Evolutionary conservation across 2,797 vertebrate species (phyloP), one percentile per base, ranked within the genome.

Genomic region (Chaunax sp.): DNA sequence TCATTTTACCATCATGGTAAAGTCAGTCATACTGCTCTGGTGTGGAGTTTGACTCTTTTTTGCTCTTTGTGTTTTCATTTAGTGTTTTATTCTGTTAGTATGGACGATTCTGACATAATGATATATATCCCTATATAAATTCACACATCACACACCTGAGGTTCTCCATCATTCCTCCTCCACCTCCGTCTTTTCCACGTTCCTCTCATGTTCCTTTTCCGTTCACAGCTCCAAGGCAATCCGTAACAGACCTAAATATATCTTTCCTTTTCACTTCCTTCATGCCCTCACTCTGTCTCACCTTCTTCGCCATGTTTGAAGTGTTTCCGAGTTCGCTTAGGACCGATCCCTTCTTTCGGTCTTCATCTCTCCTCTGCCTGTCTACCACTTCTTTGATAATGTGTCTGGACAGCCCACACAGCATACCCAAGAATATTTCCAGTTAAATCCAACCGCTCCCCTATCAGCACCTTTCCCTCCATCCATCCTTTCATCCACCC

Each of bases 351-450:
- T 51, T 44, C 40, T 23, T 54, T 5, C 13, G 46, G 11, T 37
- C 20, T 68, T 44, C 59, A 26, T 69, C 50, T 43, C 61, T 73
- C 46, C 26, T 69, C 58, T 19, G 12, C 53, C 37, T 18, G 19
- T 56, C 60, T 1, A 26, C 53, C 59, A 19, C 26, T 69, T 52
- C n/a, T 67, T 38, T 69, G 49, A 81, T 82, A 55, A 78, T 14
- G 37, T n/a, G 40, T 25, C 20, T 67, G 40, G n/a, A n/a, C 63
- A 63, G 61, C 50, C 55, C 37, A 47, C 3, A 1, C 56, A 26
- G 28, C 72, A 44, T 59, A 44, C 41, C 52, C 20, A 3, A 62
- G 47, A 71, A 54, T 50, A 75, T 68, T 41, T 75, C 49, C 35
- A 28, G 46, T 64, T 56, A 62, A 68, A 82, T 75, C 51, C 45